These are phyloP conservation scores for Cynopterus sphinx DNA, from an alignment of 2,797 vertebrate species.

Conservation along the genomic window DNA sequence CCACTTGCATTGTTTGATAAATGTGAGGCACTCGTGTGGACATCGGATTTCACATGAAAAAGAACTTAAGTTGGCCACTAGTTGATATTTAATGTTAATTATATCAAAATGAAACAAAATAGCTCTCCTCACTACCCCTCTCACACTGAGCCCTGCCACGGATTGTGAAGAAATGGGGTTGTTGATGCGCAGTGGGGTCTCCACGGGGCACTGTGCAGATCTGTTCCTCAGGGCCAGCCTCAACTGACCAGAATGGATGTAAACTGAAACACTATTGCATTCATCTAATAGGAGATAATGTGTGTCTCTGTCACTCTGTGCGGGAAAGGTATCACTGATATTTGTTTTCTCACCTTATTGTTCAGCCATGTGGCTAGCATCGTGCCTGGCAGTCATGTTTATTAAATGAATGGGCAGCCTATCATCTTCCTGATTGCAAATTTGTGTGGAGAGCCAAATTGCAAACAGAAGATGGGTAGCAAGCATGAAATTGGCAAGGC, in stretches of 20 bases:
- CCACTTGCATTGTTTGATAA: not conserved
- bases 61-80: not conserved
- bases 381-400: not conserved
- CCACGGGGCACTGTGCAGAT: not conserved
- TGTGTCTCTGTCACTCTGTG: not conserved
- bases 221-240: not conserved
- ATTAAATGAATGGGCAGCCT: not conserved
- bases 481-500: not conserved
- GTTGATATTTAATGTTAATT: not conserved
- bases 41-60: not conserved
- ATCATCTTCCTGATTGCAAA: not conserved
- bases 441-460: not conserved
- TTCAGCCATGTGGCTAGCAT: not conserved
- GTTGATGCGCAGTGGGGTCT: not conserved
- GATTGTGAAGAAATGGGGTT: not conserved
- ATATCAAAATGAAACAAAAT: not conserved
- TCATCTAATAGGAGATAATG: not conserved
- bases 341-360: not conserved
- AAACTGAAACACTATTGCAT: accelerated
- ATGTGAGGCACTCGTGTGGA: not conserved
- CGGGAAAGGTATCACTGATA: not conserved
- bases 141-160: not conserved
- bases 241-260: not conserved
- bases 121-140: not conserved
- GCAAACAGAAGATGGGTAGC: not conserved